A percentile compares a stretch with the other conserved stretches of the same genome.
Conservation (phyloP, 2,888 invertebrate genomes). For the Aphrophora alni region DNA sequence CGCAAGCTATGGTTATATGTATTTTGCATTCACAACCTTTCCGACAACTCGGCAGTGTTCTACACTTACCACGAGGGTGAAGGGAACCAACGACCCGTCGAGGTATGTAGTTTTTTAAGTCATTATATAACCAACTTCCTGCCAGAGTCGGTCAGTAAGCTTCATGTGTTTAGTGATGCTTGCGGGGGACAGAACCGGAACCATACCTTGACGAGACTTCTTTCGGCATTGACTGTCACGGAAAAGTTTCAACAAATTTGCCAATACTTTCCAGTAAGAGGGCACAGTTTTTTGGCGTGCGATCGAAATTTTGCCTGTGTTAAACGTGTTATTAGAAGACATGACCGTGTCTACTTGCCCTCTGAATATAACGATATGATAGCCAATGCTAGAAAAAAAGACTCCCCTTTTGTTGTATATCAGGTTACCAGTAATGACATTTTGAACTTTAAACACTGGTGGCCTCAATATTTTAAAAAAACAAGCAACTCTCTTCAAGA, state of each 20-base stretch:
- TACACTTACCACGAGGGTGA: conserved; percentile 38
- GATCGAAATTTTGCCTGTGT: conserved; percentile 2
- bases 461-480: conserved; percentile 31
- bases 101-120: conserved; percentile 27
- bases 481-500: conserved; percentile 4
- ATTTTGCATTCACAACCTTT: conserved; percentile 44
- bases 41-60: conserved; percentile 30
- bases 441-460: conserved; percentile 35
- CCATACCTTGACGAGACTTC: conserved; percentile 37
- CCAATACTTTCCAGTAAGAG: conserved; percentile 13
- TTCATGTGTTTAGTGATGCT: conserved; percentile 40
- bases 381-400: conserved; percentile 30
- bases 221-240: conserved; percentile 34
- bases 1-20: conserved; percentile 41
- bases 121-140: conserved; percentile 23
- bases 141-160: conserved; percentile 38
- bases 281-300: conserved; percentile 35
- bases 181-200: conserved; percentile 45
- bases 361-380: conserved; percentile 36
- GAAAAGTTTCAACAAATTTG: conserved; percentile 26
- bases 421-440: conserved; percentile 23
- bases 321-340: conserved; percentile 6
- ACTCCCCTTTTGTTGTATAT: conserved; percentile 28
- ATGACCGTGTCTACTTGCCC: conserved; percentile 40
- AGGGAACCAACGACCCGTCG: conserved; percentile 38